These are phyloP conservation scores for Holothuria glaberrima DNA, from an alignment of 35 echinoderm and acorn worm genomes.

Conservation along the genomic window DNA sequence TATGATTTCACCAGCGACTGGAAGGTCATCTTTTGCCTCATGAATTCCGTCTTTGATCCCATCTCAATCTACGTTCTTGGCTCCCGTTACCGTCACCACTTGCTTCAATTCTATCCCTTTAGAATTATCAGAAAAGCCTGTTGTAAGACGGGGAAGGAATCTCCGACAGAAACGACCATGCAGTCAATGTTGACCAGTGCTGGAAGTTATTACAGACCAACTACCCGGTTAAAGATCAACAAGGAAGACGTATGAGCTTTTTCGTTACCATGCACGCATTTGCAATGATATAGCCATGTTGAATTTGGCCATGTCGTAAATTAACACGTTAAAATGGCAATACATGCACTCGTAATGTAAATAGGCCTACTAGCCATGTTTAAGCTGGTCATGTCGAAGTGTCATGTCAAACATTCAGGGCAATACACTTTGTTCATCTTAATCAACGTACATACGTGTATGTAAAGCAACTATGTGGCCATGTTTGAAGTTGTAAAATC, in stretches of 20 bases:
- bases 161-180: not conserved
- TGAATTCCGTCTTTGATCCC: conserved; percentile 7
- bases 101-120: not conserved
- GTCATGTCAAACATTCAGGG: no score
- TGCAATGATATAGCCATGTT: no score
- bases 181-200: conserved; percentile 11
- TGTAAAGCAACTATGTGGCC: no score
- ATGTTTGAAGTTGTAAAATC: no score
- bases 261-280: no score
- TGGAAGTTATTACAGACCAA: conserved; percentile 1
- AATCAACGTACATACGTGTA: no score
- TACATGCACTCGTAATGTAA: no score
- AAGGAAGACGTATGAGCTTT: not conserved
- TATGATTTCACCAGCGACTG: not conserved
- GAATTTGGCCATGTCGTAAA: no score
- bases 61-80: conserved; percentile 20
- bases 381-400: no score
- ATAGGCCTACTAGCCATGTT: no score
- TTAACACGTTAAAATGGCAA: no score
- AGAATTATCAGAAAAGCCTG: not conserved
- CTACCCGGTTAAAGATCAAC: not conserved
- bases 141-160: not conserved
- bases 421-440: no score
- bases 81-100: not conserved
- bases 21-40: not conserved